A percentile compares a stretch with the other conserved stretches of the same genome.
These are phyloP conservation scores for Hydrolagus colliei DNA, from an alignment of 2,797 vertebrate species.

Conservation along the genomic window DNA sequence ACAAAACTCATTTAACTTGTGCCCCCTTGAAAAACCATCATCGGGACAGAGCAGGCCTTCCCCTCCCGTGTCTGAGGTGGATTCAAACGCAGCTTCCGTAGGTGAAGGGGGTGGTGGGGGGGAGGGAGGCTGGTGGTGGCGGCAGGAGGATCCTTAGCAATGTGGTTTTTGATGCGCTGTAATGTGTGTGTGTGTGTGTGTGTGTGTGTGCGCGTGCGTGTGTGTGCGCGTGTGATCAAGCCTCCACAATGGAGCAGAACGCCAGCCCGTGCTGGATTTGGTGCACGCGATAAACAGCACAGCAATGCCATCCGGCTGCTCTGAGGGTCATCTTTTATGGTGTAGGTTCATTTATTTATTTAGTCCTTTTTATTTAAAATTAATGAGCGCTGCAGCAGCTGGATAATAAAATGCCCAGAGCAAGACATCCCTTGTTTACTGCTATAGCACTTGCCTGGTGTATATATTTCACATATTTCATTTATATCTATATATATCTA, in stretches of 20 bases:
- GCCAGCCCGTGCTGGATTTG: background rate
- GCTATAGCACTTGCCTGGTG: background rate
- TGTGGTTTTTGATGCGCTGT: too few species aligned
- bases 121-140: background rate
- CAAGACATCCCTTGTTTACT: background rate
- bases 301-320: background rate
- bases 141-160: too few species aligned
- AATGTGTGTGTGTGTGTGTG: too few species aligned
- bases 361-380: background rate
- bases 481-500: background rate
- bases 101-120: background rate
- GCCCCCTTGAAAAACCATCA: conserved; percentile 11
- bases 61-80: background rate
- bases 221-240: background rate
- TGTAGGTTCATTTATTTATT: background rate
- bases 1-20: conserved; percentile 11
- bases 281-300: too few species aligned
- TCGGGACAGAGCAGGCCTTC: background rate
- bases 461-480: background rate
- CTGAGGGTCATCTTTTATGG: too few species aligned
- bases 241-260: background rate
- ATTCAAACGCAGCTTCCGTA: background rate
- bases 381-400: background rate
- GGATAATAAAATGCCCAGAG: background rate
- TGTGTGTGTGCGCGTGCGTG: background rate